Base-by-base conservation (phyloP, 2,113 vertebrate genomes). In the Reinhardtius hippoglossoides region DNA sequence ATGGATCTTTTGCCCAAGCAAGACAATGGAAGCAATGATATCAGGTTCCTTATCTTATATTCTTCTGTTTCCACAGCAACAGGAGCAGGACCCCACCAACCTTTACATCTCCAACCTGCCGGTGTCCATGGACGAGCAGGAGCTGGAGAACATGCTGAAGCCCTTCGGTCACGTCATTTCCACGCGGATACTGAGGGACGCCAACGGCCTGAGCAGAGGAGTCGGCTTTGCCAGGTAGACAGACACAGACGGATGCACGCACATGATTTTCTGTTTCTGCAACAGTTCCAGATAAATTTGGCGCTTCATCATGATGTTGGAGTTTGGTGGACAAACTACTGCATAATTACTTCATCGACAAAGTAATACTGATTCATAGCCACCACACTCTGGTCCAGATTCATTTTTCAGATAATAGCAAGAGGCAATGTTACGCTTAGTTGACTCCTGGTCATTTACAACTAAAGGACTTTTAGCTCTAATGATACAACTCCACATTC, bases 81-180 rank as follows among this genome's bases (percentile, higher is more conserved):
- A 94, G 70, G 93, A 94, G 70, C 93, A 94, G 84, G 93, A 94
- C 74, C 94, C 94, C 62, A 94, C 94, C 74, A 94, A 94, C 86
- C 90, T 94, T 5, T 94, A 95, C 87, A 94, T 95, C 87, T 95
- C 94, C 15, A 95, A 95, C 84, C 90, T 95, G 73, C 94, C 94
- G 0, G 88, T 94, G 76, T 93, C 93, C 52, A 95, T 95, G 94
- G 94, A 95, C 9, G 94, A 95, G 88, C 94, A 95, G 82, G 93
- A 95, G 89, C 81, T 95, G 88, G 93, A 95, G 92, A 95, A 94
- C 87, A 94, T 94, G 94, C 89, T 95, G 76, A 95, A 94, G 83
- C 93, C 93, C 20, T 94, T 95, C 14, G 93, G 94, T 65, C 94
- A 95, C 9, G 94, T 95, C 68, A 94, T 95, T 69, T 95, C 94